Conservation (phyloP, 2,113 vertebrate genomes). For the Cochlearius cochlearius region DNA sequence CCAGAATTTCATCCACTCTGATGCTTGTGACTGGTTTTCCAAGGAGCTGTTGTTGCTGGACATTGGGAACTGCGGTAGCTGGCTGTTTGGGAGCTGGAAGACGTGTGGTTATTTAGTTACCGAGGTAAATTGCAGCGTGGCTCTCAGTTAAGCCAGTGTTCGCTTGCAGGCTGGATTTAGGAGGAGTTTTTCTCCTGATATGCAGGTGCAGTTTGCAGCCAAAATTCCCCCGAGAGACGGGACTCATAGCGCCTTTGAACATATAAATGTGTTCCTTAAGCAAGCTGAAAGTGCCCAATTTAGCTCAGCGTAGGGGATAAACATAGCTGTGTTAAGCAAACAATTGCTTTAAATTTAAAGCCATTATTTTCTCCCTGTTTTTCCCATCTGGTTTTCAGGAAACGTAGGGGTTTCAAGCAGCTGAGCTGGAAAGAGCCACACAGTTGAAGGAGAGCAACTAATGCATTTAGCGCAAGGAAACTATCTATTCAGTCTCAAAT, state of each 20-base stretch:
- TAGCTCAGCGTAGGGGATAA: not conserved
- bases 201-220: not conserved
- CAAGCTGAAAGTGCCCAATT: not conserved
- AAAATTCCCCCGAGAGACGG: not conserved
- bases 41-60: not conserved
- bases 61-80: not conserved
- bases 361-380: not conserved
- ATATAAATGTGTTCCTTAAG: not conserved
- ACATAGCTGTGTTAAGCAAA: not conserved
- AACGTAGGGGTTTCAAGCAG: not conserved
- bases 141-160: not conserved
- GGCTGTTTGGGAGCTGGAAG: not conserved
- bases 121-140: accelerated
- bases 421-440: not conserved
- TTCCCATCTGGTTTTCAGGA: not conserved
- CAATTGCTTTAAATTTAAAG: not conserved
- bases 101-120: not conserved
- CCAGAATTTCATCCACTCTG: not conserved
- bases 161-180: not conserved
- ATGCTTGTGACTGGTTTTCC: not conserved
- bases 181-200: not conserved
- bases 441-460: not conserved
- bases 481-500: not conserved
- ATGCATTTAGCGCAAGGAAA: not conserved
- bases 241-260: not conserved